phyloP scores from a whole-genome alignment of 2,888 invertebrate species.

The Belgica antarctica region DNA sequence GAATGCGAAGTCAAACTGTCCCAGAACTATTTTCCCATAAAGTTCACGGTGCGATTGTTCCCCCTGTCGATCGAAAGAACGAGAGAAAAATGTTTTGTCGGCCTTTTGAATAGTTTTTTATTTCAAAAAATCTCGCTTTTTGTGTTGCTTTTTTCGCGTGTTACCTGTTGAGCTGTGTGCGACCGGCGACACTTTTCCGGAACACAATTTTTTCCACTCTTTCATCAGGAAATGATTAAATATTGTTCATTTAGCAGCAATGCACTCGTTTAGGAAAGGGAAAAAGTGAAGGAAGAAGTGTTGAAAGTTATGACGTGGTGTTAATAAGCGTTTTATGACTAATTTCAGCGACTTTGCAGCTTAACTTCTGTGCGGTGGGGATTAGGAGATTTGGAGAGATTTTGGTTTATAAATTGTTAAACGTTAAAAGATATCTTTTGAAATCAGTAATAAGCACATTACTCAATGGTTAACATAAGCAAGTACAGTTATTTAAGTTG shows the following conservation, averaged over 20 bases:
- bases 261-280: too few relatives aligned
- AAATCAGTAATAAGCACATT: too few relatives aligned
- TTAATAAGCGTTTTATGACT: too few relatives aligned
- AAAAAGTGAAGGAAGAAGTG: background rate
- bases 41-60: constrained; percentile 23
- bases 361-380: too few relatives aligned
- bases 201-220: constrained; percentile 16
- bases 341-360: too few relatives aligned
- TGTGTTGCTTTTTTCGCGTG: constrained; percentile 9
- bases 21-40: constrained; percentile 16
- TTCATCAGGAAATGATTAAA: constrained; percentile 23
- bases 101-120: constrained; percentile 21
- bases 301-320: constrained; percentile 2
- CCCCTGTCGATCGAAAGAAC: background rate
- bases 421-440: too few relatives aligned
- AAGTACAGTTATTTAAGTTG: too few relatives aligned
- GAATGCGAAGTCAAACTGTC: background rate
- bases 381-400: too few relatives aligned
- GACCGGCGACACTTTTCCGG: constrained; percentile 20
- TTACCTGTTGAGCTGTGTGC: constrained; percentile 19
- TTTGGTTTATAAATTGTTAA: too few relatives aligned
- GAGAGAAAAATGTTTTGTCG: constrained; percentile 19
- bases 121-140: constrained; percentile 14
- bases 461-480: too few relatives aligned
- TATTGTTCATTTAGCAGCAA: background rate